Conservation (phyloP, 2,888 invertebrate species). For the Hypomecis atomaria region DNA sequence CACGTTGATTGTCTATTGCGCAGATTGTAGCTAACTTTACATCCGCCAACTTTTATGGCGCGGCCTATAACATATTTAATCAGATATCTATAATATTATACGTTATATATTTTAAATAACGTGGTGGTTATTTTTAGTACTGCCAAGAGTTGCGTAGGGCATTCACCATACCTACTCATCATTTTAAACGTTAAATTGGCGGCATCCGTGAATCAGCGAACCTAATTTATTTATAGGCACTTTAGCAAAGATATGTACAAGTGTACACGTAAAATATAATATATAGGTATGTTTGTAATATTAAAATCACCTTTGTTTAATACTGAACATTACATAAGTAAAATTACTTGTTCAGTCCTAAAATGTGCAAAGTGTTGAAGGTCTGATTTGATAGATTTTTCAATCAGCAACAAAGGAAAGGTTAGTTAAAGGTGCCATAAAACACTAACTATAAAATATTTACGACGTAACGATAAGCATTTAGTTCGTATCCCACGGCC, state of each 20-base stretch:
- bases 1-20: too few species aligned
- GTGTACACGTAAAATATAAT: too few species aligned
- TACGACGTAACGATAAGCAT: slow-evolving; percentile 27
- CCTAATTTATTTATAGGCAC: background rate
- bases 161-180: background rate
- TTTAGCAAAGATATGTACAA: background rate
- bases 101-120: too few species aligned
- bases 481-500: slow-evolving; percentile 26
- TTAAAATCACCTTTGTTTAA: too few species aligned
- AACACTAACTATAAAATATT: slow-evolving; percentile 24
- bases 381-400: slow-evolving; percentile 3
- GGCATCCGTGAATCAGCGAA: slow-evolving; percentile 5
- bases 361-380: background rate
- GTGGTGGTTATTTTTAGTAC: too few species aligned
- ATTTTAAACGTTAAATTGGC: slow-evolving; percentile 1
- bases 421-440: slow-evolving; percentile 21
- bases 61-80: too few species aligned
- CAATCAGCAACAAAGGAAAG: slow-evolving; percentile 17
- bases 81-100: too few species aligned
- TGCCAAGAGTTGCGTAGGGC: too few species aligned
- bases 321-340: too few species aligned
- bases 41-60: too few species aligned
- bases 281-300: too few species aligned
- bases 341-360: background rate
- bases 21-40: too few species aligned